These are phyloP conservation scores for Melanophora roralis DNA, from an alignment of 2,888 invertebrate genomes.

Conservation along the genomic window DNA sequence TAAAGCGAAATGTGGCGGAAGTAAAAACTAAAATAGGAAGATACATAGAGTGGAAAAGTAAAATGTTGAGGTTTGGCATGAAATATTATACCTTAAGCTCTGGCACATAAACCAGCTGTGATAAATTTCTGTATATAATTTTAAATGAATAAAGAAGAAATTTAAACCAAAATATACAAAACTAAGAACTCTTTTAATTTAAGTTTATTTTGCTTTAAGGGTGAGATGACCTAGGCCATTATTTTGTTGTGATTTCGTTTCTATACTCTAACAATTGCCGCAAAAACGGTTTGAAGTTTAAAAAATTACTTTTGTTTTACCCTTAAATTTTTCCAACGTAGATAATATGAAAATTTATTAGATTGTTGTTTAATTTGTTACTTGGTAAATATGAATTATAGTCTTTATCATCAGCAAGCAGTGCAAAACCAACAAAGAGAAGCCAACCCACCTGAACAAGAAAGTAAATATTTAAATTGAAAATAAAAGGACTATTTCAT, in stretches of 20 bases:
- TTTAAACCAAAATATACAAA: background rate
- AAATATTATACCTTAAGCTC: constrained; percentile 57
- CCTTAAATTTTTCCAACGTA: background rate
- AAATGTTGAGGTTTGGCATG: constrained; percentile 61
- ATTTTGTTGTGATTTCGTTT: constrained; percentile 37
- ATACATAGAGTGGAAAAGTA: constrained; percentile 22
- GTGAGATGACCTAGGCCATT: constrained; percentile 25
- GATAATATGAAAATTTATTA: constrained; percentile 3
- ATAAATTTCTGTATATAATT: constrained; percentile 37
- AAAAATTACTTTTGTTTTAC: constrained; percentile 16
- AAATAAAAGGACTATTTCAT: too few species aligned
- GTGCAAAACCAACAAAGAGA: background rate
- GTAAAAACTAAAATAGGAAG: background rate
- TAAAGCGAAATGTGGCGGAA: too few species aligned
- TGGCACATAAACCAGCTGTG: constrained; percentile 55
- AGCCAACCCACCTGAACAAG: background rate
- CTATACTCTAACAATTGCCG: background rate
- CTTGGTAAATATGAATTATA: background rate
- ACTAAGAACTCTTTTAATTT: constrained; percentile 44
- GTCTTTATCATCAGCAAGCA: background rate
- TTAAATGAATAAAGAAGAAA: background rate
- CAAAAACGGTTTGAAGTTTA: background rate
- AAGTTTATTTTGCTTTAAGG: constrained; percentile 44
- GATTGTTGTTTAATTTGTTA: constrained; percentile 22
- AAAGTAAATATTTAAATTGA: background rate